These are phyloP conservation scores for Megatriorchis doriae DNA, from an alignment of 2,113 vertebrate genomes.

Conservation along the genomic window DNA sequence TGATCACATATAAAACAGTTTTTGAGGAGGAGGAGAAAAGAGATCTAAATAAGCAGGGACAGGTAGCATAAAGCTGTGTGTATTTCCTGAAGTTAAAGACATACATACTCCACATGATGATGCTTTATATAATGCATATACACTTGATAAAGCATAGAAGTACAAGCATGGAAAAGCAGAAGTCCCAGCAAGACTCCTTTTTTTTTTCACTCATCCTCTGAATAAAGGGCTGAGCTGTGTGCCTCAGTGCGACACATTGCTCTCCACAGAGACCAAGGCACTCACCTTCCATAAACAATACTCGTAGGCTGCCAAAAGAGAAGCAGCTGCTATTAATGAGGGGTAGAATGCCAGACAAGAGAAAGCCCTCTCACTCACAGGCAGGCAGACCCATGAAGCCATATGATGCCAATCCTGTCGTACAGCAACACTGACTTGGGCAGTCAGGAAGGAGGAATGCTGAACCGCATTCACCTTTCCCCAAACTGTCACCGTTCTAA, in stretches of 20 bases:
- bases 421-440: not conserved
- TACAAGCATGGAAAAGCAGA: not conserved
- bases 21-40: not conserved
- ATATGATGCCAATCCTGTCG: not conserved
- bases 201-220: not conserved
- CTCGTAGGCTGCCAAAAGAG: not conserved
- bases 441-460: not conserved
- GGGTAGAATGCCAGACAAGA: not conserved
- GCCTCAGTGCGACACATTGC: accelerated
- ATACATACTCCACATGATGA: not conserved
- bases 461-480: not conserved
- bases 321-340: not conserved
- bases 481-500: accelerated
- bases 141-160: not conserved
- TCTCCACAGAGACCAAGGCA: too few relatives aligned
- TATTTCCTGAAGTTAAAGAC: not conserved
- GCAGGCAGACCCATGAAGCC: not conserved
- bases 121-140: not conserved
- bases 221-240: not conserved
- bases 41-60: not conserved
- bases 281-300: not conserved
- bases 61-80: not conserved
- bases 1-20: not conserved
- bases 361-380: not conserved
- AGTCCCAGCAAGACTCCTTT: not conserved